phyloP scores from a whole-genome alignment of 1,140 invertebrate genomes.

The Ridgeia piscesae region DNA sequence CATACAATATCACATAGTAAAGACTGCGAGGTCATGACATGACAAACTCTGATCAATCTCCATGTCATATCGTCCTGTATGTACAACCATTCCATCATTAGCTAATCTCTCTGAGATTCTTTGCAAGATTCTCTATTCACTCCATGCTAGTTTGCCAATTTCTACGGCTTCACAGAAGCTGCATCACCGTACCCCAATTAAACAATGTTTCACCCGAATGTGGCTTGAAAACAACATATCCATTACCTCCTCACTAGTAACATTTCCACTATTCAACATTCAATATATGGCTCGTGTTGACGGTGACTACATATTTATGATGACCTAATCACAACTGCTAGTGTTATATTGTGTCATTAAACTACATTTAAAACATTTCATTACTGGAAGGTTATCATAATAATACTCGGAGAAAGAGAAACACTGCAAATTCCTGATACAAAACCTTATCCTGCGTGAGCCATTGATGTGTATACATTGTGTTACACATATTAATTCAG shows the following conservation, averaged over 20 bases:
- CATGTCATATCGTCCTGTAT: not conserved
- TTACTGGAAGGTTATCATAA: too few relatives aligned
- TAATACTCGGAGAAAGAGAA: not conserved
- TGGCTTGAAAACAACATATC: not conserved
- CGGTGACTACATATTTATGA: not conserved
- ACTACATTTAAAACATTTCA: too few relatives aligned
- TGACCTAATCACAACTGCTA: too few relatives aligned
- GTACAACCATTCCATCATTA: not conserved
- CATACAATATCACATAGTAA: conserved; percentile 6
- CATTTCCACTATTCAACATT: not conserved
- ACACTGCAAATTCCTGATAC: not conserved
- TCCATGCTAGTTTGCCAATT: not conserved
- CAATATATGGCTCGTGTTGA: not conserved
- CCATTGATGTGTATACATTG: not conserved
- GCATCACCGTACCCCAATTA: not conserved
- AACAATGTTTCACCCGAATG: not conserved
- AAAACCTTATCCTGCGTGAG: not conserved
- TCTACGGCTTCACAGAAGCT: not conserved
- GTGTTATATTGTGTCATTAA: too few relatives aligned
- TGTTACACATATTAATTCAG: not conserved
- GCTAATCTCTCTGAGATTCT: not conserved
- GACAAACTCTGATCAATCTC: not conserved
- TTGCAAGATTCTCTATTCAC: not conserved
- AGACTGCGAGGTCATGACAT: not conserved
- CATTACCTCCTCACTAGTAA: not conserved